Evolutionary conservation across 2,113 vertebrate genomes (phyloP).

Genomic region (Eurypyga helias): DNA sequence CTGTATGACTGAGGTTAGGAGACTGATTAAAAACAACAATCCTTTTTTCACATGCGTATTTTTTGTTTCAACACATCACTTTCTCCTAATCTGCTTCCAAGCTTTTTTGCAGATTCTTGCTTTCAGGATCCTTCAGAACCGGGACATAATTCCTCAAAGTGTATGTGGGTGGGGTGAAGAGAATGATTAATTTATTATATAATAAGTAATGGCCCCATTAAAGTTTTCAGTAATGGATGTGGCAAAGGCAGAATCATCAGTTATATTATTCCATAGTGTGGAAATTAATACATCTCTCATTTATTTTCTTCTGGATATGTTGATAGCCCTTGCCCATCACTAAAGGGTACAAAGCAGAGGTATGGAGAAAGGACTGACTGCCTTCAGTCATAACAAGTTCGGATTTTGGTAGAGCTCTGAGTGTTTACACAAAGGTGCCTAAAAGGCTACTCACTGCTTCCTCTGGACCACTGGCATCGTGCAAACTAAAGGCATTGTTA

Average conservation of each 20-base stretch:
- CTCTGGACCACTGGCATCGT: too few relatives aligned
- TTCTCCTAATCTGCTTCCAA: not conserved
- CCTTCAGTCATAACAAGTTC: not conserved
- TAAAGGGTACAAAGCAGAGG: not conserved
- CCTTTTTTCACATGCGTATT: not conserved
- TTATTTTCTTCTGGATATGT: not conserved
- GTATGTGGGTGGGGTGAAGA: not conserved
- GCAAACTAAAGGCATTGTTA: not conserved
- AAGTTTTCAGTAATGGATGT: not conserved
- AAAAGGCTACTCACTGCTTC: too few relatives aligned
- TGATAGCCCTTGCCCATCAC: not conserved
- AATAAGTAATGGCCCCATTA: not conserved
- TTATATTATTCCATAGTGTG: not conserved
- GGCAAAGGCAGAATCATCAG: not conserved
- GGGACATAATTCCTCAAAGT: not conserved
- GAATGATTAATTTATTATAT: not conserved
- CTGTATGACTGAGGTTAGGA: not conserved
- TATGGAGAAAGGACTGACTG: not conserved
- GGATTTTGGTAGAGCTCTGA: not conserved
- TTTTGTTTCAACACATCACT: not conserved
- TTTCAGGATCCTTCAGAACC: not conserved
- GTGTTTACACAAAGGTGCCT: not conserved
- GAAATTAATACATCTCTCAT: not conserved
- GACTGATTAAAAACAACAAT: not conserved
- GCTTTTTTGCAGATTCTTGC: not conserved